Conservation (phyloP, 2,888 invertebrate species). For the Drosophila seclusa region DNA sequence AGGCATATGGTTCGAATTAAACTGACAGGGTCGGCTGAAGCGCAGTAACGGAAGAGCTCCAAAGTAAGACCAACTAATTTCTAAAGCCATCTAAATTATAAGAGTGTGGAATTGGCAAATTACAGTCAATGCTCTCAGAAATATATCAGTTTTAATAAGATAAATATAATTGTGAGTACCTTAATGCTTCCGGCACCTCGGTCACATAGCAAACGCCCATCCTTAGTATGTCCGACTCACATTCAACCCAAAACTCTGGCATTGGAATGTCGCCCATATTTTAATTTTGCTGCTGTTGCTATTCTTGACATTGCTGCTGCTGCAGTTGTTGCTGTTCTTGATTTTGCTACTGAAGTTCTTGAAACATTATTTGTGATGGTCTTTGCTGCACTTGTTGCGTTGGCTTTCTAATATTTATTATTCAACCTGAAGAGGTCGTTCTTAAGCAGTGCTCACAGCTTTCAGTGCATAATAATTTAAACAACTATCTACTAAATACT, state of each 20-base stretch:
- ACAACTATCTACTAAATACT: neutral
- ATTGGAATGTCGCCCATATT: constrained; percentile 21
- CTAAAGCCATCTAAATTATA: neutral
- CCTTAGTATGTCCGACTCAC: constrained; percentile 16
- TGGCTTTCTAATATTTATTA: neutral
- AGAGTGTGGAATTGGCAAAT: neutral
- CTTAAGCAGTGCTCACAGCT: neutral
- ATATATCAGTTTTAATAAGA: neutral
- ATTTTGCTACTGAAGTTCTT: neutral
- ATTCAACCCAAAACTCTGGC: constrained; percentile 1
- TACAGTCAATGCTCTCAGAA: neutral
- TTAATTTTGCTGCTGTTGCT: constrained; percentile 2
- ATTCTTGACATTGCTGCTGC: neutral
- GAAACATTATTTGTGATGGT: neutral
- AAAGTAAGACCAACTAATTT: neutral
- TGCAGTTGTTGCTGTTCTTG: neutral
- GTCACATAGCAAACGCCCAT: constrained; percentile 64
- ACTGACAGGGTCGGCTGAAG: constrained; percentile 33
- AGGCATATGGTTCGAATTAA: neutral
- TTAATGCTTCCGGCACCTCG: constrained; percentile 60
- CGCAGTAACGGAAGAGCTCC: constrained; percentile 10
- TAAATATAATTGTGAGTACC: constrained; percentile 23
- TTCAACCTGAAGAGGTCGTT: neutral
- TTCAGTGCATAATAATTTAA: neutral
- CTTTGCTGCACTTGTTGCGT: neutral